Evolutionary conservation across 2,113 vertebrate species (phyloP).

Genomic region (Nothoprocta perdicaria): DNA sequence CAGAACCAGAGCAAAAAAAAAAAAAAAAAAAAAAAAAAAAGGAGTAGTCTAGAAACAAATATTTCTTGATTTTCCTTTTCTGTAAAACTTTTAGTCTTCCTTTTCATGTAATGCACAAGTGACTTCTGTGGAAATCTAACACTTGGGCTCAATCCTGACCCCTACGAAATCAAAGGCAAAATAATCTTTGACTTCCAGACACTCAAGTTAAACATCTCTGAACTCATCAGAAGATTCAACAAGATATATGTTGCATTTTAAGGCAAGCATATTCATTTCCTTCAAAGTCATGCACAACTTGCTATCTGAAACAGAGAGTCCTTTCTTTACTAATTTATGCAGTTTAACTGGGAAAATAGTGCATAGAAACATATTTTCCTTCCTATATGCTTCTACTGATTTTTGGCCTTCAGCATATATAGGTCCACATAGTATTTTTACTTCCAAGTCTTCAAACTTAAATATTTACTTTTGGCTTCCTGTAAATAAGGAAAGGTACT

Average conservation of each 20-base stretch:
- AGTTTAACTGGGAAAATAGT: neutral
- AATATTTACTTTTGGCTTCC: constrained; percentile 17
- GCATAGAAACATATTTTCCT: constrained; percentile 13
- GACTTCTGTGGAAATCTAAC: neutral
- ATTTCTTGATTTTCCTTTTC: neutral
- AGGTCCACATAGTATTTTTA: neutral
- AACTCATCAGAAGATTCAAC: neutral
- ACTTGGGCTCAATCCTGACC: neutral
- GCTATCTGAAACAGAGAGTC: constrained; percentile 2
- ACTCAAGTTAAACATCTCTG: neutral
- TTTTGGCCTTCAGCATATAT: neutral
- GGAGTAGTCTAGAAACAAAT: neutral
- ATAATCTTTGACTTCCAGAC: constrained; percentile 4
- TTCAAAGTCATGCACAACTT: neutral
- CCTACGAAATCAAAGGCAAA: constrained; percentile 3
- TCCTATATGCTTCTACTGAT: neutral
- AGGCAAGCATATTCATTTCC: neutral
- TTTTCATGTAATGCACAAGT: neutral
- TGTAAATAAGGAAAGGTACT: neutral
- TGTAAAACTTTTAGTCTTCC: constrained; percentile 18
- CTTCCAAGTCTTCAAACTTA: constrained; percentile 11
- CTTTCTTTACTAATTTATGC: constrained; percentile 24
- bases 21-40: neutral
- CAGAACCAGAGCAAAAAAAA: neutral
- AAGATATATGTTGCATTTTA: neutral